Conservation (phyloP, 2,797 vertebrate species). For the Semaprochilodus insignis region DNA sequence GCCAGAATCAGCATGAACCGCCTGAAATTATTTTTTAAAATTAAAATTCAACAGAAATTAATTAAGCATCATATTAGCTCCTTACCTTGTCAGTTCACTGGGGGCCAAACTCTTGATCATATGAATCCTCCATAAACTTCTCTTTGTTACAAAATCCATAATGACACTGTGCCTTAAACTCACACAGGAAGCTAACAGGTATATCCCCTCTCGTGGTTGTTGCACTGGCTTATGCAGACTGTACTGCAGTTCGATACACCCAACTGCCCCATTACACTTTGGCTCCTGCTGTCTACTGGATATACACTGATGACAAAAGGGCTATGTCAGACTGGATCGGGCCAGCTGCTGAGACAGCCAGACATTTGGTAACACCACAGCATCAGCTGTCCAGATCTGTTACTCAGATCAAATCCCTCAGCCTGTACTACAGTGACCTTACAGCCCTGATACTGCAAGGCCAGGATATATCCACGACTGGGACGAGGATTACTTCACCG, state of each 20-base stretch:
- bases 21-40: constrained; percentile 24
- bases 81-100: constrained; percentile 40
- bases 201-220: not conserved
- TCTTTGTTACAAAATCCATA: constrained; percentile 4
- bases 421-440: constrained; percentile 33
- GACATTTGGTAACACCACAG: constrained; percentile 43
- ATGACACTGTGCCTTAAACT: not conserved
- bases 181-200: not conserved
- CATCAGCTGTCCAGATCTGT: constrained; percentile 42
- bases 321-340: constrained; percentile 22
- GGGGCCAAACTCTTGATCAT: constrained; percentile 22
- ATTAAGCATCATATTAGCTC: constrained; percentile 1
- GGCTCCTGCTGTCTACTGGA: constrained; percentile 37
- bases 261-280: constrained; percentile 5
- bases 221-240: constrained; percentile 14
- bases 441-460: constrained; percentile 27
- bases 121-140: not conserved
- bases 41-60: constrained; percentile 20
- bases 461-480: constrained; percentile 19
- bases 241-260: constrained; percentile 23
- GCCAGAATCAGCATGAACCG: constrained; percentile 23
- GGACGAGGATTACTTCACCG: constrained; percentile 20
- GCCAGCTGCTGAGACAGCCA: constrained; percentile 47
- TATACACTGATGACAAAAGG: constrained; percentile 34
- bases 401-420: constrained; percentile 48